phyloP scores from a whole-genome alignment of 1,140 invertebrate species.

The Apis florea region DNA sequence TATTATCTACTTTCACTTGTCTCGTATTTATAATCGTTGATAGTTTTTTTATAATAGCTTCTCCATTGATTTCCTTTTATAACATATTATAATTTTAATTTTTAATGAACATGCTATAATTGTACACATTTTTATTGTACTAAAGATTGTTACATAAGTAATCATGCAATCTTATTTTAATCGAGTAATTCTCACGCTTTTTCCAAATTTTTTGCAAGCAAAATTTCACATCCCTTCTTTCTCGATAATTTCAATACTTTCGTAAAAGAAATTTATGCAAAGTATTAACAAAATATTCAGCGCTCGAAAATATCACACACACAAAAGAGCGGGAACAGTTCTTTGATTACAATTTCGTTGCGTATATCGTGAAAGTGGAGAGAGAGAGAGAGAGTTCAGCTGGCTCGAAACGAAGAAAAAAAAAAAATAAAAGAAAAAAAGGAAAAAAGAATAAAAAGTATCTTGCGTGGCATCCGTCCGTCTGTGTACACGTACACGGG shows the following conservation, averaged over 20 bases:
- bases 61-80: too few species aligned
- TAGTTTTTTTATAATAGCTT: too few species aligned
- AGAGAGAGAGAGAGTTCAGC: background rate
- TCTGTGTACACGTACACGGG: background rate
- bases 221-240: too few species aligned
- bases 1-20: too few species aligned
- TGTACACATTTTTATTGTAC: too few species aligned
- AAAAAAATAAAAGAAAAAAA: constrained; percentile 10
- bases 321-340: background rate
- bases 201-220: background rate
- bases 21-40: too few species aligned
- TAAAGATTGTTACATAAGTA: too few species aligned
- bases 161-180: too few species aligned
- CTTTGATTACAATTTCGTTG: constrained; percentile 24
- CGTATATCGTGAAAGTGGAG: background rate
- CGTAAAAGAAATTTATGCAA: background rate
- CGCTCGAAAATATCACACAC: background rate
- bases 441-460: constrained; percentile 30
- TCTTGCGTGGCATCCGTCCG: constrained; percentile 15
- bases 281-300: background rate
- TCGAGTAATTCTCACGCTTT: too few species aligned
- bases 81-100: too few species aligned
- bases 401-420: background rate
- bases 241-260: background rate
- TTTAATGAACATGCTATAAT: too few species aligned